phyloP scores from a whole-genome alignment of 2,888 invertebrate species.

The Margaritifera margaritifera region DNA sequence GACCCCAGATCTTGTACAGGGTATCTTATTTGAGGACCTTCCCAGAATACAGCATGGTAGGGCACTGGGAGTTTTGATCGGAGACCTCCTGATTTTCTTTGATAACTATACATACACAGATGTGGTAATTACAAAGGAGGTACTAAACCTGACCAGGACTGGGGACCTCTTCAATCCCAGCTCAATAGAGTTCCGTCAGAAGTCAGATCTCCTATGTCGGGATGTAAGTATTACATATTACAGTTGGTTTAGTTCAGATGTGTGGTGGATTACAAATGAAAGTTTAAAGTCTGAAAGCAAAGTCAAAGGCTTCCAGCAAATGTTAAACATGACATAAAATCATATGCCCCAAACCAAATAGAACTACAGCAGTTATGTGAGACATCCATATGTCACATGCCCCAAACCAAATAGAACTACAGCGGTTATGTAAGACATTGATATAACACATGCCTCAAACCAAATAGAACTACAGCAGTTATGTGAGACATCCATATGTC shows the following conservation, averaged over 20 bases:
- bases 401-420: no score
- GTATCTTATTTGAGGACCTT: slow-evolving; percentile 35
- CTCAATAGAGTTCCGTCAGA: slow-evolving; percentile 30
- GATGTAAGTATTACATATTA: slow-evolving; percentile 32
- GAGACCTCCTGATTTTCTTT: slow-evolving; percentile 44
- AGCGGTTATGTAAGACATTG: no score
- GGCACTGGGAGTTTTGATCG: slow-evolving; percentile 35
- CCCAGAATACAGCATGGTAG: slow-evolving; percentile 34
- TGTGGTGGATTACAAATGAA: background rate
- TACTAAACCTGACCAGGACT: slow-evolving; percentile 41
- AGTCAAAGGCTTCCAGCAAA: no score
- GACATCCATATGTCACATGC: no score
- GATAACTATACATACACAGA: slow-evolving; percentile 42
- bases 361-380: no score
- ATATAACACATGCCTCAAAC: no score
- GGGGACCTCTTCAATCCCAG: slow-evolving; percentile 41
- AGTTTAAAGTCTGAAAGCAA: background rate
- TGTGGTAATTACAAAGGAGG: slow-evolving; percentile 30
- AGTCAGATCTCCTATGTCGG: slow-evolving; percentile 33
- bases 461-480: no score
- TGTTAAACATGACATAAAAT: no score
- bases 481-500: no score
- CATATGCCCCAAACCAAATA: no score
- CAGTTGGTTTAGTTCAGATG: background rate
- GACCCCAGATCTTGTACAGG: slow-evolving; percentile 27